phyloP scores from a whole-genome alignment of 2,797 vertebrate species.

The Distichodus sexfasciatus region DNA sequence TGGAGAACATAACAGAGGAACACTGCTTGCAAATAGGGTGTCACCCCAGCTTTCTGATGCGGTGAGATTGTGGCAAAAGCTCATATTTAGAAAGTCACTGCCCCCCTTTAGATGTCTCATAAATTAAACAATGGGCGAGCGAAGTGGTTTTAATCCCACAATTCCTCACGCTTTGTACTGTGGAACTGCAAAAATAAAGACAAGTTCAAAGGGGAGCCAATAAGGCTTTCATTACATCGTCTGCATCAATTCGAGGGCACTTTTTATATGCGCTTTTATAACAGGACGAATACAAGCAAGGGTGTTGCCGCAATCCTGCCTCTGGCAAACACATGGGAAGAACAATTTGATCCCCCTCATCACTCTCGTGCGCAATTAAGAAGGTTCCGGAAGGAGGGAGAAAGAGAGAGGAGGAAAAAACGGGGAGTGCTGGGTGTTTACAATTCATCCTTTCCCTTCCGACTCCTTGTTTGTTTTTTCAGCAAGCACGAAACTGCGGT shows the following conservation, averaged over 20 bases:
- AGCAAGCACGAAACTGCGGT: constrained; percentile 42
- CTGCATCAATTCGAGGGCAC: constrained; percentile 31
- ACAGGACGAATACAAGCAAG: constrained; percentile 50
- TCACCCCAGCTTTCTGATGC: constrained; percentile 24
- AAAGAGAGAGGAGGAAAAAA: not conserved
- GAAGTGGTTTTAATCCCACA: constrained; percentile 30
- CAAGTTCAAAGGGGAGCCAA: constrained; percentile 43
- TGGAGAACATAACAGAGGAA: constrained; percentile 11
- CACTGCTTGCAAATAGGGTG: constrained; percentile 15
- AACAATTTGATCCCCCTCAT: constrained; percentile 26
- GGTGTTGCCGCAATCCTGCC: constrained; percentile 26
- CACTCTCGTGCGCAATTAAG: constrained; percentile 41
- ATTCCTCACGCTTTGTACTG: constrained; percentile 40
- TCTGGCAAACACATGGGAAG: constrained; percentile 40
- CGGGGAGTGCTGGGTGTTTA: constrained; percentile 37
- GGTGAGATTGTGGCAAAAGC: constrained; percentile 23
- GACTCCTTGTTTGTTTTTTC: constrained; percentile 53
- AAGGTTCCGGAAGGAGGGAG: constrained; percentile 22
- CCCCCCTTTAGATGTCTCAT: constrained; percentile 19
- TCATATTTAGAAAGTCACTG: constrained; percentile 23
- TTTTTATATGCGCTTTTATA: constrained; percentile 50
- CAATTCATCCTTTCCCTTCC: constrained; percentile 46
- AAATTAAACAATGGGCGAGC: constrained; percentile 16
- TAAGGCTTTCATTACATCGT: constrained; percentile 50
- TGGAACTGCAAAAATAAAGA: constrained; percentile 40